A percentile compares a stretch with the other conserved stretches of the same genome.
Conservation (phyloP, 1,140 invertebrate species). For the Aphelinus atriplicis region DNA sequence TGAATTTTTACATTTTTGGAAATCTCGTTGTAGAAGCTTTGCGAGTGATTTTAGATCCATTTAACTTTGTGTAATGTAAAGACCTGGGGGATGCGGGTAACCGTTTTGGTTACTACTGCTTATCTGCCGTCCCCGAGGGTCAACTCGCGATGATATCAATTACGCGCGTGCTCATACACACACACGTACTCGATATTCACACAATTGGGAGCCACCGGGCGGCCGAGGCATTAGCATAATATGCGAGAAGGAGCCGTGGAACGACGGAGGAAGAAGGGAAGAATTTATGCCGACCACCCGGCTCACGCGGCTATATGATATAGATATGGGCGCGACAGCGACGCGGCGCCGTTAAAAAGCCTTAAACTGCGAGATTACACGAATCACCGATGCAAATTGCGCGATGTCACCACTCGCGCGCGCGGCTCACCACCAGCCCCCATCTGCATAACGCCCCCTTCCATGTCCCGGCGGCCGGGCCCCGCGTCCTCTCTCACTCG, state of each 20-base stretch:
- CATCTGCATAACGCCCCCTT: background rate
- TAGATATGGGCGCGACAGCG: background rate
- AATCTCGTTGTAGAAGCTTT: too few species aligned
- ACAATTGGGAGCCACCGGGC: background rate
- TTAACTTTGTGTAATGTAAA: too few species aligned
- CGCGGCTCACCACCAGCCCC: background rate
- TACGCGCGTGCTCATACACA: background rate
- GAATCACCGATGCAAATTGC: constrained; percentile 39
- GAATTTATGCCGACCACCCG: constrained; percentile 15
- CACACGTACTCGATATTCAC: too few species aligned
- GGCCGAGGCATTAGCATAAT: constrained; percentile 18
- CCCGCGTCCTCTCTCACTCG: constrained; percentile 16
- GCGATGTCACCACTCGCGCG: constrained; percentile 21
- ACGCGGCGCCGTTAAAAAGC: constrained; percentile 19
- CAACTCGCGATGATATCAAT: constrained; percentile 18
- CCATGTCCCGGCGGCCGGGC: too few species aligned
- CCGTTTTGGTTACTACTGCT: too few species aligned
- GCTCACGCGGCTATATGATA: background rate
- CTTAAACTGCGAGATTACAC: constrained; percentile 34
- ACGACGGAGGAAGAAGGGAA: background rate
- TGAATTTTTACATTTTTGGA: too few species aligned
- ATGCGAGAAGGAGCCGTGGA: background rate
- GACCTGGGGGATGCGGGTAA: too few species aligned
- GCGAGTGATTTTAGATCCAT: too few species aligned
- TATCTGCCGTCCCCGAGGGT: too few species aligned